Percentiles rank a stretch among this genome's conserved stretches.
Conservation (phyloP, 2,113 vertebrate species). For the Craseonycteris thonglongyai region DNA sequence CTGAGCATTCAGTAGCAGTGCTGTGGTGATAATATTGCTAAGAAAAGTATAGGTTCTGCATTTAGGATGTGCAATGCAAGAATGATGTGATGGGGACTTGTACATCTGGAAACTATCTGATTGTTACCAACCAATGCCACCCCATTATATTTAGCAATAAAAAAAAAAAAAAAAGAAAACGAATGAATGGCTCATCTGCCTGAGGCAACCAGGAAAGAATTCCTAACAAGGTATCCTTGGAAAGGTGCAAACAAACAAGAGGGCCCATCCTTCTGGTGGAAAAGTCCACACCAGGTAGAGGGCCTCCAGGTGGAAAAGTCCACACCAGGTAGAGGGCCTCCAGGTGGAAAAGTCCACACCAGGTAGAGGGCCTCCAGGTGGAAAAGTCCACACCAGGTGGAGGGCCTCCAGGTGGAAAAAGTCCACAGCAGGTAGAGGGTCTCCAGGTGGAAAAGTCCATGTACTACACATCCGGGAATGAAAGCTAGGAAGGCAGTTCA, state of each 20-base stretch:
- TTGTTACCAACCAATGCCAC: too few relatives aligned
- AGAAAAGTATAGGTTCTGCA: accelerated
- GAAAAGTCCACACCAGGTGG: background rate
- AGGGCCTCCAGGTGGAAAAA: background rate
- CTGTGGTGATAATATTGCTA: accelerated
- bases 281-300: background rate
- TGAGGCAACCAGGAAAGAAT: background rate
- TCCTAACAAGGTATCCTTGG: background rate
- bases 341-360: background rate
- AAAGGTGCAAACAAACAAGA: background rate
- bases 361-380: too few relatives aligned
- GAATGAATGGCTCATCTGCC: background rate
- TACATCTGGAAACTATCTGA: too few relatives aligned
- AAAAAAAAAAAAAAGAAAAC: too few relatives aligned
- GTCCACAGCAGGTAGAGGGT: background rate
- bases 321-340: background rate
- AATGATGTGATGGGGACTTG: too few relatives aligned
- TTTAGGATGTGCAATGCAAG: too few relatives aligned
- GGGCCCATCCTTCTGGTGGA: background rate
- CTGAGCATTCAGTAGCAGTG: accelerated
- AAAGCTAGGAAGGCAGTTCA: background rate
- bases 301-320: background rate
- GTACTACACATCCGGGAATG: background rate
- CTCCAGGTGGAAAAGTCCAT: background rate
- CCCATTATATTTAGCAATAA: too few relatives aligned